These are phyloP conservation scores for Myripristis jacobus DNA, from an alignment of 2,797 vertebrate genomes.

Conservation along the genomic window DNA sequence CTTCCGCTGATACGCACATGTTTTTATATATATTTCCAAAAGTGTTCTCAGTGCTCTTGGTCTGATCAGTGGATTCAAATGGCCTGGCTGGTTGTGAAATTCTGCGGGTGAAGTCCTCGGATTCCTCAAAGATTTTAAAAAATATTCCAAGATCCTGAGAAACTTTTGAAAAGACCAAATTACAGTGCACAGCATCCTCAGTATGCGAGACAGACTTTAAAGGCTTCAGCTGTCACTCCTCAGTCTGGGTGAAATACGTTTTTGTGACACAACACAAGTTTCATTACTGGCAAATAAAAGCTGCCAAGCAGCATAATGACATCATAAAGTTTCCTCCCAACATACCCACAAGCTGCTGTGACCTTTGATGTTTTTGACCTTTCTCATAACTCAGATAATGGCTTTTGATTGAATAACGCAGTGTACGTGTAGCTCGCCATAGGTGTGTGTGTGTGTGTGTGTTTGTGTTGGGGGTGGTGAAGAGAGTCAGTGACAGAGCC, in stretches of 20 bases:
- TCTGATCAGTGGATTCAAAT: constrained; percentile 5
- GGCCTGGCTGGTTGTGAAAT: background rate
- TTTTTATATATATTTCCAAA: background rate
- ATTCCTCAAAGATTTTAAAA: background rate
- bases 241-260: constrained; percentile 32
- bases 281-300: constrained; percentile 67
- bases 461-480: constrained; percentile 23
- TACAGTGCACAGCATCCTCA: constrained; percentile 15
- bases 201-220: constrained; percentile 28
- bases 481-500: constrained; percentile 55
- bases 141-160: background rate
- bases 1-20: background rate
- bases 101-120: background rate
- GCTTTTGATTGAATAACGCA: constrained; percentile 53
- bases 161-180: background rate
- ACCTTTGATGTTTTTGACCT: constrained; percentile 67
- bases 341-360: constrained; percentile 43
- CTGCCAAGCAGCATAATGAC: constrained; percentile 61
- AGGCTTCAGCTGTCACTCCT: constrained; percentile 28
- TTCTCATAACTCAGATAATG: constrained; percentile 53
- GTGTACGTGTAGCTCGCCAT: background rate
- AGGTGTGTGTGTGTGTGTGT: constrained; percentile 26
- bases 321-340: constrained; percentile 62
- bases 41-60: background rate
- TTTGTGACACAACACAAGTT: constrained; percentile 54